These are phyloP conservation scores for Leptocoma aspasia DNA, from an alignment of 2,113 vertebrate species.

Conservation along the genomic window DNA sequence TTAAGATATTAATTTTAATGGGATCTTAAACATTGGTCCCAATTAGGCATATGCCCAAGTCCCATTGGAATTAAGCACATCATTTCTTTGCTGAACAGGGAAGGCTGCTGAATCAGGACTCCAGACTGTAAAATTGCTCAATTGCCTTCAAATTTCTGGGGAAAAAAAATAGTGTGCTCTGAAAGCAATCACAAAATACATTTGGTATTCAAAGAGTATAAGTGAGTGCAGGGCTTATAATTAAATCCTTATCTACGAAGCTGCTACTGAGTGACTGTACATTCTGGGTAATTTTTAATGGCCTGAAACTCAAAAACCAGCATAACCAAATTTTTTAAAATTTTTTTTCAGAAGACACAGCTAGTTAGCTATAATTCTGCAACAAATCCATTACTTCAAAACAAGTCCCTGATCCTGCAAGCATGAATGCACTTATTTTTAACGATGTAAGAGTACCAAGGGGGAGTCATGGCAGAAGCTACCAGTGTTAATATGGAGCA, in stretches of 20 bases:
- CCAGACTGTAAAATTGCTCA: conserved; percentile 65
- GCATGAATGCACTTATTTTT: conserved; percentile 2
- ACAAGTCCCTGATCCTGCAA: conserved; percentile 31
- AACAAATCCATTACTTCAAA: conserved; percentile 60
- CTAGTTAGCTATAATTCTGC: conserved; percentile 59
- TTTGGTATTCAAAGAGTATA: conserved; percentile 66
- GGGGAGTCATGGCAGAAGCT: neutral
- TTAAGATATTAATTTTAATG: conserved; percentile 60
- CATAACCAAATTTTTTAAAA: neutral
- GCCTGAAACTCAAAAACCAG: conserved; percentile 58
- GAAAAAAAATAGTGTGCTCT: conserved; percentile 41
- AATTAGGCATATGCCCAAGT: conserved; percentile 37
- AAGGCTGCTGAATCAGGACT: conserved; percentile 67
- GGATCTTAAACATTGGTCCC: conserved; percentile 46
- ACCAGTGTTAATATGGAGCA: fast-evolving
- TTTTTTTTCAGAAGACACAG: conserved; percentile 37
- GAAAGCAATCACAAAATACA: conserved; percentile 66
- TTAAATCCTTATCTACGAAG: conserved; percentile 65
- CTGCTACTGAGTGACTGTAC: conserved; percentile 58
- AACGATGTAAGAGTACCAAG: neutral
- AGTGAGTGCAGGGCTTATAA: conserved; percentile 62
- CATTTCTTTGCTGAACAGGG: conserved; percentile 41
- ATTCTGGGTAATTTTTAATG: conserved; percentile 66
- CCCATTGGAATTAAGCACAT: conserved; percentile 53
- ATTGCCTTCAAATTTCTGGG: conserved; percentile 63